phyloP scores from a whole-genome alignment of 1,140 invertebrate genomes.

The Drosophila ohnishii region DNA sequence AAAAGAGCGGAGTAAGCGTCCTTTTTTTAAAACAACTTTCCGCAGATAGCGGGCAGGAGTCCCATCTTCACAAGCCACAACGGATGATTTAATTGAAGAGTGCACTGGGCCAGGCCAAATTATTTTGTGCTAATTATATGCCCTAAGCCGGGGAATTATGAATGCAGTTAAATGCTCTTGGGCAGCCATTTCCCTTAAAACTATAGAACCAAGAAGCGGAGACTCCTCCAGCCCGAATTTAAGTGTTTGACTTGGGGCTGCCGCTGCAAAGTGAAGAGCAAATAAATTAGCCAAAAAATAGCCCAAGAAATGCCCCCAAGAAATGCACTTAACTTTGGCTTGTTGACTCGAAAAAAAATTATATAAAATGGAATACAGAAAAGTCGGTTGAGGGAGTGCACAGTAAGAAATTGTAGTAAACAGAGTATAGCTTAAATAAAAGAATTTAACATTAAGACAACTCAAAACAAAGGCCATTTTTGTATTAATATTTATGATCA shows the following conservation, averaged over 20 bases:
- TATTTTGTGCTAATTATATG: constrained; percentile 65
- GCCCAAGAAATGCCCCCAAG: constrained; percentile 48
- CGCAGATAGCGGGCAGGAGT: constrained; percentile 18
- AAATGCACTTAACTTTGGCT: constrained; percentile 54
- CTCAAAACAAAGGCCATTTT: too few species aligned
- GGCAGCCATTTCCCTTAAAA: constrained; percentile 32
- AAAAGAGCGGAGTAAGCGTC: constrained; percentile 19
- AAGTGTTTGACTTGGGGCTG: constrained; percentile 48
- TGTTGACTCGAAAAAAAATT: constrained; percentile 39
- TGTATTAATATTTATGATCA: too few species aligned
- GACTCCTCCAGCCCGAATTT: constrained; percentile 31
- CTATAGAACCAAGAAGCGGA: background rate
- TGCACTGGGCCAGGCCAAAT: constrained; percentile 46
- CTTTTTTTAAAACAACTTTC: constrained; percentile 24
- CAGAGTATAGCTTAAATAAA: background rate
- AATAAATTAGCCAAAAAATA: constrained; percentile 69
- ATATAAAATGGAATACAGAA: constrained; percentile 11
- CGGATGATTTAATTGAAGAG: constrained; percentile 62
- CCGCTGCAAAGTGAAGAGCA: constrained; percentile 62
- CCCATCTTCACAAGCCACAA: constrained; percentile 30
- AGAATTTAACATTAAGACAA: background rate
- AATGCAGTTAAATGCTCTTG: constrained; percentile 42
- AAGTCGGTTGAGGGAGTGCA: background rate
- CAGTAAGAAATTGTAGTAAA: background rate
- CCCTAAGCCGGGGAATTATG: constrained; percentile 42